These are phyloP conservation scores for Aphelenchoides bicaudatus DNA, from an alignment of 2,888 invertebrate species.

Conservation along the genomic window DNA sequence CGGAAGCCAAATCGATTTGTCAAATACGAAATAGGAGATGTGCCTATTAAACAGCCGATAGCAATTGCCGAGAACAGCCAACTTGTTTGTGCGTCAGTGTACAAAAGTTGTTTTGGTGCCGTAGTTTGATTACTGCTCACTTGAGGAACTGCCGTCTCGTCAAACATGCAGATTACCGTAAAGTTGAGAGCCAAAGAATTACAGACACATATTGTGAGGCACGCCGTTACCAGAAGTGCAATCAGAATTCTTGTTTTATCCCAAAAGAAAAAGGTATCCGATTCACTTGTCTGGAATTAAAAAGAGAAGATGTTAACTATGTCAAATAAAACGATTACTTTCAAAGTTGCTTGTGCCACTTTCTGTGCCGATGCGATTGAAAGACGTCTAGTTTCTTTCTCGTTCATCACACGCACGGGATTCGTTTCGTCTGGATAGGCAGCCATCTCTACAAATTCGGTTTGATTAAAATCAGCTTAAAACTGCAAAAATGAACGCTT, in stretches of 20 bases:
- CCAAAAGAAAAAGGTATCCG: neutral
- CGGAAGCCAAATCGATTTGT: conserved; percentile 27
- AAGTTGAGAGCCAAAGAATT: conserved; percentile 31
- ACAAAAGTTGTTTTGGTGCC: conserved; percentile 10
- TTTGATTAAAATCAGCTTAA: too few species aligned
- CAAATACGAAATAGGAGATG: conserved; percentile 25
- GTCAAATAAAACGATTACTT: too few species aligned
- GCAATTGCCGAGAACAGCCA: conserved; percentile 36
- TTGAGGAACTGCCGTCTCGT: conserved; percentile 10
- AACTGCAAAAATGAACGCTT: too few species aligned
- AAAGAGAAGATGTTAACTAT: too few species aligned
- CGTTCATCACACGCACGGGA: conserved; percentile 12
- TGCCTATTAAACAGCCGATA: conserved; percentile 31
- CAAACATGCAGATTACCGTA: conserved; percentile 32
- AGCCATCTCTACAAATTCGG: too few species aligned
- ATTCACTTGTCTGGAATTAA: too few species aligned
- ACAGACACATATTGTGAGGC: conserved; percentile 18
- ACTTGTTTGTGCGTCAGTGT: conserved; percentile 14
- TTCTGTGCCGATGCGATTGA: conserved; percentile 2
- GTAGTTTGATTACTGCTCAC: neutral
- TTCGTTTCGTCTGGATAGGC: conserved; percentile 1
- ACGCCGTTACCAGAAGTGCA: conserved; percentile 15
- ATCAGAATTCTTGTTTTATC: conserved; percentile 19
- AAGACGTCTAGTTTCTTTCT: conserved; percentile 1
- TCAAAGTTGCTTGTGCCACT: neutral